Conservation (phyloP, 2,888 invertebrate species). For the Tenthredo mesomela region DNA sequence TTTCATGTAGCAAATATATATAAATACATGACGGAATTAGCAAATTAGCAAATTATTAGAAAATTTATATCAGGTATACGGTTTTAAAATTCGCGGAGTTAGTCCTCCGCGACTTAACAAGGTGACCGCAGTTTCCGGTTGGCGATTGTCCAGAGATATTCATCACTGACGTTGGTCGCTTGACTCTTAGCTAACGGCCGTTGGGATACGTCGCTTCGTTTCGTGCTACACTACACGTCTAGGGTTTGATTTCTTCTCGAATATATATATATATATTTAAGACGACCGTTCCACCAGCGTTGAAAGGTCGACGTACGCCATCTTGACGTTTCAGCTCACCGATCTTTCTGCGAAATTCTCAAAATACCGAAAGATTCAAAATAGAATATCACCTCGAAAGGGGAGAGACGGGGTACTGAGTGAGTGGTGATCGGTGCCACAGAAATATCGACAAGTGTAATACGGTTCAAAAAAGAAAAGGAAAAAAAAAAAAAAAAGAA, state of each 20-base stretch:
- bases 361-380: slow-evolving; percentile 13
- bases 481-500: neutral
- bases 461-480: neutral
- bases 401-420: neutral
- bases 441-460: slow-evolving; percentile 32
- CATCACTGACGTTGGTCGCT: slow-evolving; percentile 32
- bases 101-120: slow-evolving; percentile 29
- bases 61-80: neutral
- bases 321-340: neutral
- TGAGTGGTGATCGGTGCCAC: slow-evolving; percentile 40
- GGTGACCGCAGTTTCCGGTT: slow-evolving; percentile 50
- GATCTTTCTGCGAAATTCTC: slow-evolving; percentile 28
- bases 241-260: neutral
- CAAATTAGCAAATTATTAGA: neutral
- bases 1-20: too few species aligned
- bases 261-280: neutral
- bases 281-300: neutral
- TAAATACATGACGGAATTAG: too few species aligned
- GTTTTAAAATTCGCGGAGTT: neutral
- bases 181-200: slow-evolving; percentile 7
- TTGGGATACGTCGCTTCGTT: neutral
- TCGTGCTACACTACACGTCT: neutral
- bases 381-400: slow-evolving; percentile 27
- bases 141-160: slow-evolving; percentile 39
- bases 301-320: slow-evolving; percentile 29